These are phyloP conservation scores for Otocyon megalotis DNA, from an alignment of 2,113 vertebrate genomes.

Conservation along the genomic window DNA sequence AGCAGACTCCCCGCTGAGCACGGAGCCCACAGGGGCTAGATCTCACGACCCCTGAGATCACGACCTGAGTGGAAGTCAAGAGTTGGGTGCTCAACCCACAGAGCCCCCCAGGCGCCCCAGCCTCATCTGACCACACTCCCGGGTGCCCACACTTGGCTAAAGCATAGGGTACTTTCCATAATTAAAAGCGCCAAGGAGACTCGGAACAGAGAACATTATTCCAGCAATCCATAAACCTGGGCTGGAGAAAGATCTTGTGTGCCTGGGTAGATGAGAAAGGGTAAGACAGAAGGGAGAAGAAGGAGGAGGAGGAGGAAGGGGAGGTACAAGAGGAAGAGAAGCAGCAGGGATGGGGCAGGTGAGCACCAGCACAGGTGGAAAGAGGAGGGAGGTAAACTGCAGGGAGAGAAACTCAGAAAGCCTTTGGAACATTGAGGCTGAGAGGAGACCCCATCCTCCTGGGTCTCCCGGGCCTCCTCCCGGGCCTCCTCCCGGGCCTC, in stretches of 20 bases:
- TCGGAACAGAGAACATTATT: not conserved
- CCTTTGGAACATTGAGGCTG: fast-evolving
- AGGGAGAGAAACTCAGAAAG: not conserved
- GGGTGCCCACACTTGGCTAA: not conserved
- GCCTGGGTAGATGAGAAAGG: not conserved
- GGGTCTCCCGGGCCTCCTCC: not conserved
- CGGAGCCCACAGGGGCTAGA: not conserved
- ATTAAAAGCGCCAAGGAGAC: not conserved
- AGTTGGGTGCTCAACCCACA: not conserved
- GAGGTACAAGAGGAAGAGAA: not conserved
- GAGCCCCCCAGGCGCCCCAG: not conserved
- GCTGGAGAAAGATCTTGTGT: not conserved
- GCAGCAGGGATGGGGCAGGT: fast-evolving
- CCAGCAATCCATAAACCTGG: not conserved
- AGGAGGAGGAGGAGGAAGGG: not conserved
- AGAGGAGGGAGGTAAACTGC: fast-evolving
- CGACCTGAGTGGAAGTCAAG: not conserved
- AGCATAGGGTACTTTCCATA: not conserved
- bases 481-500: fast-evolving
- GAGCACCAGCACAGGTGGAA: not conserved
- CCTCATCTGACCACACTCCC: not conserved
- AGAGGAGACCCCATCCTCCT: not conserved
- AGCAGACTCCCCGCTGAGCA: not conserved
- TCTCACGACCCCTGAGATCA: not conserved
- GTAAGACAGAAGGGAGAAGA: not conserved